Conservation (phyloP, 2,888 invertebrate species). For the Microctonus brassicae region DNA sequence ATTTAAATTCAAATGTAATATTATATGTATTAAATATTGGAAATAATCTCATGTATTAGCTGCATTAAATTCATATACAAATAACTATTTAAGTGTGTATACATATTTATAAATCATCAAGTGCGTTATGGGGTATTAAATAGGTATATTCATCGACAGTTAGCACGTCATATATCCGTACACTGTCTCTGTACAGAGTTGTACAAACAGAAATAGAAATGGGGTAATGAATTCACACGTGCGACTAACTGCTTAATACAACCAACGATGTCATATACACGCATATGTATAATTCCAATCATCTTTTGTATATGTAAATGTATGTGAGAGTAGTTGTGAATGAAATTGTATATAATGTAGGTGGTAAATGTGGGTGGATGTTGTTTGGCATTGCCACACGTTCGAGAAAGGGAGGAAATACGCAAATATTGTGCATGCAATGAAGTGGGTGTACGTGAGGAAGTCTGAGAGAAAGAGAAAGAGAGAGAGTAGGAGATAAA, state of each 20-base stretch:
- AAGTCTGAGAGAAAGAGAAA: constrained; percentile 14
- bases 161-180: constrained; percentile 37
- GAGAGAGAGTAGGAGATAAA: constrained; percentile 2
- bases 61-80: no score
- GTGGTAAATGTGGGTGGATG: constrained; percentile 17
- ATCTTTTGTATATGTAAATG: constrained; percentile 48
- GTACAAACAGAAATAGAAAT: neutral
- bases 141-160: constrained; percentile 3
- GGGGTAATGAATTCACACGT: constrained; percentile 59
- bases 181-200: constrained; percentile 41
- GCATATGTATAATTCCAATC: constrained; percentile 60
- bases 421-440: constrained; percentile 25
- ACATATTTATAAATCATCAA: neutral
- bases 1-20: no score
- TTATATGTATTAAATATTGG: no score
- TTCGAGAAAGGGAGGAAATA: constrained; percentile 7
- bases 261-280: constrained; percentile 50
- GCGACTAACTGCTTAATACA: constrained; percentile 48
- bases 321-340: constrained; percentile 3
- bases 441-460: constrained; percentile 22
- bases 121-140: neutral
- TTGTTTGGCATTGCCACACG: constrained; percentile 27
- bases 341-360: neutral
- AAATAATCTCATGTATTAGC: no score
- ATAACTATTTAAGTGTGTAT: neutral